phyloP scores from a whole-genome alignment of 2,797 vertebrate species.

The Coregonus suidteri region DNA sequence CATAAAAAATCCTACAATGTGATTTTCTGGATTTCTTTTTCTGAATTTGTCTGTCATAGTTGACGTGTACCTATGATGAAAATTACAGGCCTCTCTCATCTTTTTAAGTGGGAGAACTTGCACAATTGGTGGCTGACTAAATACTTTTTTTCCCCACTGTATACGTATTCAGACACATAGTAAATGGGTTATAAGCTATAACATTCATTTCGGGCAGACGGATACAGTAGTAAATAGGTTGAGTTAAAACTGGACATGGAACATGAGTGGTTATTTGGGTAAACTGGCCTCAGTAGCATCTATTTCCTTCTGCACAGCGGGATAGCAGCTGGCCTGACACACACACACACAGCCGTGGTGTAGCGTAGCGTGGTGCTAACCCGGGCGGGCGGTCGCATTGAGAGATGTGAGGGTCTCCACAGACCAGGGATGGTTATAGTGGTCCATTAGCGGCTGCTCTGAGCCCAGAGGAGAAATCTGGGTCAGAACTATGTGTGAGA shows the following conservation, averaged over 20 bases:
- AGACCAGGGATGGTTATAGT: constrained; percentile 69
- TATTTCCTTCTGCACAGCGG: neutral
- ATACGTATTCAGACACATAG: neutral
- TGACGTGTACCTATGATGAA: no score
- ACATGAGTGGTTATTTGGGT: neutral
- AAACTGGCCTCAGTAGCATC: neutral
- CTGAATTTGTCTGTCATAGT: no score
- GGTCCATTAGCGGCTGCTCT: constrained; percentile 69
- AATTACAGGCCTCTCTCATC: no score
- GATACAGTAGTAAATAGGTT: neutral
- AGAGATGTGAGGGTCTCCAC: constrained; percentile 60
- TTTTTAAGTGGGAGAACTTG: no score
- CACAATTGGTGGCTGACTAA: no score
- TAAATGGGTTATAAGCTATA: neutral
- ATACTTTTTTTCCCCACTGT: no score
- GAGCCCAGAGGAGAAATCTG: constrained; percentile 68
- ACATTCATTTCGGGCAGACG: neutral
- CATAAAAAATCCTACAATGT: no score
- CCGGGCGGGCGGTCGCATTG: constrained; percentile 26
- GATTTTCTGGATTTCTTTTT: no score
- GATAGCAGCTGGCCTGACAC: constrained; percentile 10
- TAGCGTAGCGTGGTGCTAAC: constrained; percentile 18
- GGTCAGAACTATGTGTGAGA: constrained; percentile 63
- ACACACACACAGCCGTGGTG: constrained; percentile 12
- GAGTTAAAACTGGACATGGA: neutral